Evolutionary conservation across 2,797 vertebrate genomes (phyloP).

Genomic region (Podargus strigoides): DNA sequence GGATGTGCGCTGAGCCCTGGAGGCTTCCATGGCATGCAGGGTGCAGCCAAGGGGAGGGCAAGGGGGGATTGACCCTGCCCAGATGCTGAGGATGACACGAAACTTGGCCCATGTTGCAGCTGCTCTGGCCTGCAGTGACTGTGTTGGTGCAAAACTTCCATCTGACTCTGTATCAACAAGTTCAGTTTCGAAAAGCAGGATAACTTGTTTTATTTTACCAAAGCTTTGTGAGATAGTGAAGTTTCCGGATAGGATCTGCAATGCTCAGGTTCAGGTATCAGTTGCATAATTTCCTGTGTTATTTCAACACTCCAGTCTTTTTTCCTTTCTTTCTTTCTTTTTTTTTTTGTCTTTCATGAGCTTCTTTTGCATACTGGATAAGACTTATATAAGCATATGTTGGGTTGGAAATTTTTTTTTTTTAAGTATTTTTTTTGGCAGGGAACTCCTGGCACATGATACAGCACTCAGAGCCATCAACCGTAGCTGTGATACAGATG

Average conservation of each 20-base stretch:
- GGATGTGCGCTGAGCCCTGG: background rate
- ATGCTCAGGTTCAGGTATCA: constrained; percentile 41
- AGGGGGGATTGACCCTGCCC: background rate
- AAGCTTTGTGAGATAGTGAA: background rate
- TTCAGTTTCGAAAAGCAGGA: background rate
- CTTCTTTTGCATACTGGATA: constrained; percentile 35
- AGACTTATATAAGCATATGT: constrained; percentile 48
- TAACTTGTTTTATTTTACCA: background rate
- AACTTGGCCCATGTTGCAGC: background rate
- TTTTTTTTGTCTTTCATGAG: background rate
- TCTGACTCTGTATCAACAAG: background rate
- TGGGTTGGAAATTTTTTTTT: constrained; percentile 13
- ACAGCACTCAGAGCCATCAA: constrained; percentile 53
- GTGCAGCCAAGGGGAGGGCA: background rate
- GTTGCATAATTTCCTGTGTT: constrained; percentile 58
- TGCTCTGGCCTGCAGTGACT: background rate
- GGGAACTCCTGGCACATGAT: constrained; percentile 39
- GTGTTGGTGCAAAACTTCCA: background rate
- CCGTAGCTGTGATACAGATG: constrained; percentile 63
- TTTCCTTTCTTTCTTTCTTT: background rate
- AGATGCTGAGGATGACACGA: background rate
- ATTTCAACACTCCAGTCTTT: constrained; percentile 43
- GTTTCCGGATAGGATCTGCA: constrained; percentile 23
- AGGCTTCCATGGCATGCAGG: background rate
- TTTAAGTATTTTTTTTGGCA: constrained; percentile 54